Base-by-base conservation (phyloP, 2,888 invertebrate species). In the Idaea dimidiata region DNA sequence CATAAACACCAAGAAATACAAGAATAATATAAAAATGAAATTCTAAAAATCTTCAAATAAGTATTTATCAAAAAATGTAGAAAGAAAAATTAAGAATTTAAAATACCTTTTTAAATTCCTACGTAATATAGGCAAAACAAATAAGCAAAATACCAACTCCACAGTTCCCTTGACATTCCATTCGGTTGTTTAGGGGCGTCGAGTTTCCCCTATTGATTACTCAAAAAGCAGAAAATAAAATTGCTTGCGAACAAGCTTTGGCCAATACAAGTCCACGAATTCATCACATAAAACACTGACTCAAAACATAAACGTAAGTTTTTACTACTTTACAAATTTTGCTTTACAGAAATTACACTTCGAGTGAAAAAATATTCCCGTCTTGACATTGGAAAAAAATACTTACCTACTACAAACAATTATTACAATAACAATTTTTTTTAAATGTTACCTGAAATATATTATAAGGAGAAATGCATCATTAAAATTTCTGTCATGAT, bases 161-260 rank as follows among this genome's bases (percentile, higher is more conserved):
- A 79, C 66, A 54, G 63, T 68, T 74, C 70, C 65, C 73, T 59
- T 59, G 61, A 63, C 75, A 66, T 66, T 70, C 77, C 74, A 75
- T 79, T 77, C 79, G 68, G 79, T 83, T 82, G 84, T 86, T 83
- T 78, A 82, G 84, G 86, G 86, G 85, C 85, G 85, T 83, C 80
- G 86, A 82, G 83, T 82, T 83, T 87, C 90, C 91, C 90, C 90
- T 91, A 91, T 91, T 91, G 91, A 91, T 91, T 91, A 91, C 90
- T 88, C 87, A 91, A 91, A 91, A 89, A 88, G 89, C 91, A 91
- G 90, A 91, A 92, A 91, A 91, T 90, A 91, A 90, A 91, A 91
- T 88, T 83, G 86, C 85, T 82, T 86, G 81, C 84, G 78, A 79
- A 72, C 74, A 80, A 79, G 79, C 79, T 76, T 72, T 65, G 69